Base-by-base conservation (phyloP, 1,140 invertebrate genomes). In the Drosophila kurseongensis region DNA sequence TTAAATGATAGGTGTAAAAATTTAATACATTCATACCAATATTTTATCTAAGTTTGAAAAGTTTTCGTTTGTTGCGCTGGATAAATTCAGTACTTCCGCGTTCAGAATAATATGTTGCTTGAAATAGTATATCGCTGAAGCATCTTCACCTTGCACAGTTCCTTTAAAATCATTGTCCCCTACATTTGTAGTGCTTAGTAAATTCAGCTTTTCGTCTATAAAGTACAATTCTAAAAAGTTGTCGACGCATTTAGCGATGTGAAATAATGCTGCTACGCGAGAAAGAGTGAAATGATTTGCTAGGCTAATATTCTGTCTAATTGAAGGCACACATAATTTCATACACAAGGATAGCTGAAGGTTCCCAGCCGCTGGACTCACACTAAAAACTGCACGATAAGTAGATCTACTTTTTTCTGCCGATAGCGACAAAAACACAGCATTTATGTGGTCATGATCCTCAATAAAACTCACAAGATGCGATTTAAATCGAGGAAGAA, bases 21-120 rank as follows among this genome's bases (percentile, higher is more conserved):
- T 5, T 56, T 50, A 16, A 16, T 14, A 38, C 18, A 80, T 83
- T 10, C 29, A 56, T 77, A 83, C 80, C 66, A 68, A 36, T 35
- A 89, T 42, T 55, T 45, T 12, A 44, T 29, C 35, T 36, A 55
- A 41, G 1, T 14, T 27, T 14, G n/a, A 4, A 12, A 8, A 7
- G 42, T 65, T 5, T 29, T 9, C 44, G 5, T 35, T 16, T 4
- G 12, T 5, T 8, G 12, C 10, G 18, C 18, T 0, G 4, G 42
- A 23, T 5, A 27, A 40, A 12, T 47, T 12, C 8, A 35, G n/a
- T 4, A 1, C 14, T 0, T 52, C n/a, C 1, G 14, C 45, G 59
- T 77, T 84, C 6, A 74, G 62, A 27, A 62, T 7, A 9, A 88
- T 54, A 29, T 81, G 65, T 29, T 75, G 51, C 47, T 90, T 91